phyloP scores from a whole-genome alignment of 2,888 invertebrate species.

The Miltochrista miniata region DNA sequence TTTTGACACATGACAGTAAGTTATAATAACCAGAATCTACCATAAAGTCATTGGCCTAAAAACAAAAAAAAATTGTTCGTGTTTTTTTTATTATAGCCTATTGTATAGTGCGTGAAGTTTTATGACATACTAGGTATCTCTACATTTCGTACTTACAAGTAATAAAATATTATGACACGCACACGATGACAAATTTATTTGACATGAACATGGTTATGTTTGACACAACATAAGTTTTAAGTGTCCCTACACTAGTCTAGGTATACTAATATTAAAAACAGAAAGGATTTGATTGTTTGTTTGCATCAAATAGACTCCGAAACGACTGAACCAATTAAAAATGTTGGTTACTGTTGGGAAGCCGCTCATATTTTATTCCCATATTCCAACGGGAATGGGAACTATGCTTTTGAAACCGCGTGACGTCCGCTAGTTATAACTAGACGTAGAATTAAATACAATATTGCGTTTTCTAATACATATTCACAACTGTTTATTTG shows the following conservation, averaged over 20 bases:
- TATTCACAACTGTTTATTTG: neutral
- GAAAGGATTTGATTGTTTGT: too few species aligned
- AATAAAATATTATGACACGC: conserved; percentile 50
- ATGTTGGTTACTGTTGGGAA: conserved; percentile 8
- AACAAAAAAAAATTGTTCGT: too few species aligned
- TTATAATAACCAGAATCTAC: neutral
- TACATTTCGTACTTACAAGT: conserved; percentile 50
- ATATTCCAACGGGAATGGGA: too few species aligned
- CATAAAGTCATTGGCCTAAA: neutral
- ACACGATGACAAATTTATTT: conserved; percentile 54
- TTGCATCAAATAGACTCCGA: too few species aligned
- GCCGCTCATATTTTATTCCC: too few species aligned
- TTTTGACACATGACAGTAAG: too few species aligned
- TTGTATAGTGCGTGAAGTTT: conserved; percentile 42
- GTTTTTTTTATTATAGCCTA: conserved; percentile 27
- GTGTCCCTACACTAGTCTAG: conserved; percentile 30
- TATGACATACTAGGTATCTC: conserved; percentile 40
- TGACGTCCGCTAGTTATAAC: too few species aligned
- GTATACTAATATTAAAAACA: too few species aligned
- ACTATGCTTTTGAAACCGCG: too few species aligned
- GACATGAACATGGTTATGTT: conserved; percentile 41
- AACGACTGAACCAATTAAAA: too few species aligned
- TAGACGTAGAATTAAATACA: neutral
- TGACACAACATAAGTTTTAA: conserved; percentile 35
- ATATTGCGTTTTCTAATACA: neutral